Conservation (phyloP, 2,797 vertebrate species). For the Arrhamphus sclerolepis region DNA sequence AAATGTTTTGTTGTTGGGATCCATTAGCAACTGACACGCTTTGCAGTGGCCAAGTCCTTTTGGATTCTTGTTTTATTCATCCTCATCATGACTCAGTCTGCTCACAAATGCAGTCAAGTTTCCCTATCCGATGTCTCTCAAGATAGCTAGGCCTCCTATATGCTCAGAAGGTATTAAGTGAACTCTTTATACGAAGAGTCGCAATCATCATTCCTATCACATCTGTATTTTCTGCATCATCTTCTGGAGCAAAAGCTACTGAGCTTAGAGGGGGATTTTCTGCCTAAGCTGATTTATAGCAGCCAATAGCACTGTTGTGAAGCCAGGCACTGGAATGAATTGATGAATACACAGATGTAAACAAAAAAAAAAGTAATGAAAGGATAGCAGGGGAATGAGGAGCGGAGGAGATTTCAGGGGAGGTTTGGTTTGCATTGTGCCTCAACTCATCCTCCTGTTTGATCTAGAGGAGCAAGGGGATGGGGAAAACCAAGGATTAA, state of each 20-base stretch:
- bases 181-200: neutral
- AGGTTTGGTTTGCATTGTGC: slow-evolving; percentile 6
- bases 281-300: slow-evolving; percentile 68
- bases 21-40: too few species aligned
- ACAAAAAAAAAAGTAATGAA: slow-evolving; percentile 30
- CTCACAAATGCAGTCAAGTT: too few species aligned
- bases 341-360: slow-evolving; percentile 49
- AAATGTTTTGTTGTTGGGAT: too few species aligned
- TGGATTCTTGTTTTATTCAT: too few species aligned
- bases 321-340: slow-evolving; percentile 46
- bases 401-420: slow-evolving; percentile 7
- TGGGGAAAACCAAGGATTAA: neutral
- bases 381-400: slow-evolving; percentile 26
- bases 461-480: slow-evolving; percentile 7
- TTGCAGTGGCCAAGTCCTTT: too few species aligned
- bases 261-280: slow-evolving; percentile 60
- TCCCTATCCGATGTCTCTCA: neutral
- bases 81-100: too few species aligned
- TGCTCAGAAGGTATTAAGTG: neutral
- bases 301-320: slow-evolving; percentile 65
- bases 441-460: slow-evolving; percentile 17
- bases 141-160: slow-evolving; percentile 1
- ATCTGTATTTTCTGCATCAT: slow-evolving; percentile 60
- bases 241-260: slow-evolving; percentile 32
- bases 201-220: slow-evolving; percentile 39